Conservation (phyloP, 2,888 invertebrate species). For the Acanthosepion pharaonis region DNA sequence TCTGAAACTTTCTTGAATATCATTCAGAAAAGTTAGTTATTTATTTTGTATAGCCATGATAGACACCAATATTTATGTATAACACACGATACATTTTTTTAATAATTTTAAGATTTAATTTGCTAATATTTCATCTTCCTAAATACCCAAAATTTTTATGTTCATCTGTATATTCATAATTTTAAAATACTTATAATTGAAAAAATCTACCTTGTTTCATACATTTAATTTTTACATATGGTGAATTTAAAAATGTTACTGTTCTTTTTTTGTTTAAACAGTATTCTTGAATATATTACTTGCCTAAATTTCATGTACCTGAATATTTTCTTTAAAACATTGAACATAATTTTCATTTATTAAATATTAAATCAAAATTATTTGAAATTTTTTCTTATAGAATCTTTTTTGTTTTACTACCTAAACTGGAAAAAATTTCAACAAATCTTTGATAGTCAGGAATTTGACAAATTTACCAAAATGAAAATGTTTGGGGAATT, state of each 20-base stretch:
- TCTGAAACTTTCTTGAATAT: neutral
- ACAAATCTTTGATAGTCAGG: neutral
- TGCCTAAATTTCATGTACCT: too few species aligned
- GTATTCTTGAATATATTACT: neutral
- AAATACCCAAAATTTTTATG: neutral
- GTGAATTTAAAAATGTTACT: neutral
- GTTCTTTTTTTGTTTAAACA: neutral
- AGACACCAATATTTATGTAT: too few species aligned
- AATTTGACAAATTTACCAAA: neutral
- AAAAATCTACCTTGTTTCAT: neutral
- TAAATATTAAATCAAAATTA: too few species aligned
- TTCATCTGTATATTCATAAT: neutral
- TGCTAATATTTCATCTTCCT: neutral
- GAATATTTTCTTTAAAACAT: too few species aligned
- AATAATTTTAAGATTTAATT: neutral
- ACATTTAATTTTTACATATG: neutral
- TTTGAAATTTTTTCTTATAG: too few species aligned
- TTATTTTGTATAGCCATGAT: neutral
- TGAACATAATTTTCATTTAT: too few species aligned
- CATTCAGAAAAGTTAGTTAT: neutral
- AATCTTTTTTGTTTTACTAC: neutral
- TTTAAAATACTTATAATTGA: neutral
- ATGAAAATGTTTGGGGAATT: neutral
- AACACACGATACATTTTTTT: neutral
- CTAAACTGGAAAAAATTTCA: neutral